phyloP scores from a whole-genome alignment of 2,113 vertebrate genomes.

The Odontophorus gujanensis region DNA sequence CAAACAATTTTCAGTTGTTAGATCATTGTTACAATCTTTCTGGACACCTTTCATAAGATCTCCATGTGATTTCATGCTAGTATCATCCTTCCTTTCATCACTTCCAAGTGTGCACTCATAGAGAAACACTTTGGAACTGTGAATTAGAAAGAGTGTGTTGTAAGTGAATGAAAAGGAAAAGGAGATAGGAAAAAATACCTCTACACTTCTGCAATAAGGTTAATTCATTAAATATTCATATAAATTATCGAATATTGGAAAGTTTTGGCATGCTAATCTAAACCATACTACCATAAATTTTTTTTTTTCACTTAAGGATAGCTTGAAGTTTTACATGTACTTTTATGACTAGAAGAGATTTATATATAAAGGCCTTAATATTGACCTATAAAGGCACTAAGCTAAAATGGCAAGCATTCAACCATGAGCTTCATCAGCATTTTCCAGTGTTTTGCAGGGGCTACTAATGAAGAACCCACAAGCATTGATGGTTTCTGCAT shows the following conservation, averaged over 20 bases:
- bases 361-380: background rate
- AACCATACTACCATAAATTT: background rate
- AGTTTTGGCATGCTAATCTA: background rate
- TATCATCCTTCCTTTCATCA: background rate
- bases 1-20: background rate
- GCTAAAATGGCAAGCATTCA: background rate
- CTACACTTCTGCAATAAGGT: background rate
- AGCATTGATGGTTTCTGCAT: background rate
- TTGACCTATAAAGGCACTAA: background rate
- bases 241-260: background rate
- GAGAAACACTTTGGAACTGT: background rate
- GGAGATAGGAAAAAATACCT: background rate
- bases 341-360: background rate
- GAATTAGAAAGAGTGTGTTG: background rate
- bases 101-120: background rate
- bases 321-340: rapidly evolving
- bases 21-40: background rate
- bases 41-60: background rate
- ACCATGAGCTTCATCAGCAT: background rate
- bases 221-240: background rate
- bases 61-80: background rate
- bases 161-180: background rate
- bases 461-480: background rate
- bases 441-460: background rate
- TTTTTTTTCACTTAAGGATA: background rate